A percentile compares a stretch with the other conserved stretches of the same genome.
phyloP scores from a whole-genome alignment of 2,113 vertebrate species.

The Acrocephalus arundinaceus region DNA sequence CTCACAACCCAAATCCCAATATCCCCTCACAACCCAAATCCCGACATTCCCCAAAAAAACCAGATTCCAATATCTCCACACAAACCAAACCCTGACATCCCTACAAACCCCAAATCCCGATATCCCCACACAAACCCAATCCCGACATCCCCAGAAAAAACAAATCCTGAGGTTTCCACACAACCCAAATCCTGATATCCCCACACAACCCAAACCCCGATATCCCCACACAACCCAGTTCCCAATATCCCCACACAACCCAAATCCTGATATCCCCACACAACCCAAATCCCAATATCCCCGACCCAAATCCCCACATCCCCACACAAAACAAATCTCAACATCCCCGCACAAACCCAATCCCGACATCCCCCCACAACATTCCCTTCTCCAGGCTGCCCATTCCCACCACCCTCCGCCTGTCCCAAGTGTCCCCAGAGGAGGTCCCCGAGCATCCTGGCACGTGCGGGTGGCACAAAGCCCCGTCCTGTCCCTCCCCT shows the following conservation, averaged over 20 bases:
- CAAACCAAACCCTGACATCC: fast-evolving
- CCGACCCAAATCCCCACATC: too few species aligned
- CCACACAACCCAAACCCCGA: fast-evolving
- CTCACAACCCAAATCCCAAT: fast-evolving
- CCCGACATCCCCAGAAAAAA: fast-evolving
- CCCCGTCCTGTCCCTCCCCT: background rate
- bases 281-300: too few species aligned
- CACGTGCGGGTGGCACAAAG: constrained; percentile 21
- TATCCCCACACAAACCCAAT: fast-evolving
- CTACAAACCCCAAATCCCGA: fast-evolving
- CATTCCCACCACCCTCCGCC: background rate
- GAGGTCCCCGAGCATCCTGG: background rate
- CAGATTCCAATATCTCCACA: too few species aligned
- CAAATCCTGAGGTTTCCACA: background rate
- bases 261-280: fast-evolving
- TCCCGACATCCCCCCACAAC: background rate
- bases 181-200: background rate
- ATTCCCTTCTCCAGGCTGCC: background rate
- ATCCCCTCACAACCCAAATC: background rate
- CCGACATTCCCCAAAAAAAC: background rate
- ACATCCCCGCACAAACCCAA: too few species aligned
- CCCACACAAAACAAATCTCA: background rate
- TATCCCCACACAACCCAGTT: fast-evolving
- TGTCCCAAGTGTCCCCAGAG: background rate
- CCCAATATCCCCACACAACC: background rate